Conservation (phyloP, 2,113 vertebrate genomes). For the Notarius quadriscutis region DNA sequence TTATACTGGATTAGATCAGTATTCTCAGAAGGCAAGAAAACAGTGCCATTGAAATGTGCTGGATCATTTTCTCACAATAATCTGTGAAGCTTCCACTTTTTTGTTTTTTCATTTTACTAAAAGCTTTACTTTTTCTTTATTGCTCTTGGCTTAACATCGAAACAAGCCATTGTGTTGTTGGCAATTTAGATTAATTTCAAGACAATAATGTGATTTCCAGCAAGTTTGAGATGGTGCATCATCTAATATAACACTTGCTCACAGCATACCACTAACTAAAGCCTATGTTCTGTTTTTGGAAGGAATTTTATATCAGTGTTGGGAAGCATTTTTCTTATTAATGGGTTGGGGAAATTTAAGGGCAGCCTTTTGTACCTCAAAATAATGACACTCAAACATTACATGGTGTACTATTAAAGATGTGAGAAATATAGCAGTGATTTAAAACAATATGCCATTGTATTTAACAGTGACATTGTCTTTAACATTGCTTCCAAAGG, state of each 20-base stretch:
- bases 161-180: background rate
- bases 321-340: slow-evolving; percentile 32
- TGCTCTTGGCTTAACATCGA: background rate
- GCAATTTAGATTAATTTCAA: background rate
- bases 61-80: slow-evolving; percentile 22
- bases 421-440: slow-evolving; percentile 27
- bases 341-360: slow-evolving; percentile 16
- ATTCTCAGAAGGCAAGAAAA: background rate
- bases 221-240: slow-evolving; percentile 6
- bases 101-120: slow-evolving; percentile 6
- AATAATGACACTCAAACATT: slow-evolving; percentile 38
- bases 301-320: slow-evolving; percentile 1
- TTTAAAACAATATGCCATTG: slow-evolving; percentile 33
- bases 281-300: background rate
- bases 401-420: slow-evolving; percentile 28
- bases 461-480: slow-evolving; percentile 25
- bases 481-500: slow-evolving; percentile 24
- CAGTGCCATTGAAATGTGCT: slow-evolving; percentile 9
- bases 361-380: slow-evolving; percentile 26
- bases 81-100: slow-evolving; percentile 5
- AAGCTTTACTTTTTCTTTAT: background rate
- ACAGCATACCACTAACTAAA: slow-evolving; percentile 32
- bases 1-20: background rate
- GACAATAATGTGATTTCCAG: background rate
- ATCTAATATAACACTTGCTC: background rate